phyloP scores from a whole-genome alignment of 1,140 invertebrate species.

The Venustaconcha ellipsiformis region DNA sequence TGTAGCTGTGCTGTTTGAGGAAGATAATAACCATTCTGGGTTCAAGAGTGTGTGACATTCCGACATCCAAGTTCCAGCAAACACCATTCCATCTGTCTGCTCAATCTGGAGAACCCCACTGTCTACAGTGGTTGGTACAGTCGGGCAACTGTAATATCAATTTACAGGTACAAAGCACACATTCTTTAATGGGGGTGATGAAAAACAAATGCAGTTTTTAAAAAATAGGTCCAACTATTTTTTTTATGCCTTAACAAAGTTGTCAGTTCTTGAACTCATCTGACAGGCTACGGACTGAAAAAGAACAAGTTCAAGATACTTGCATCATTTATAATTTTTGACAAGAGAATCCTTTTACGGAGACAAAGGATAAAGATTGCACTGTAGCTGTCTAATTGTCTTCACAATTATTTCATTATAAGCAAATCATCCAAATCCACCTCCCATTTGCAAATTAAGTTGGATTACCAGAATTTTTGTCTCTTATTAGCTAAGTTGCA shows the following conservation, averaged over 20 bases:
- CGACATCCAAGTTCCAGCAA: slow-evolving; percentile 42
- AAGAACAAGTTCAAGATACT: background rate
- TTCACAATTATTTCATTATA: too few relatives aligned
- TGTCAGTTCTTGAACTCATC: background rate
- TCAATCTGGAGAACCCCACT: slow-evolving; percentile 54
- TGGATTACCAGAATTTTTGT: background rate
- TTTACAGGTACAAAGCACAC: slow-evolving; percentile 42
- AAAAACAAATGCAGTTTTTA: background rate
- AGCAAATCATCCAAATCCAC: background rate
- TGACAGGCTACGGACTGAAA: background rate
- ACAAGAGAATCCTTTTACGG: background rate
- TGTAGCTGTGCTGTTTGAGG: slow-evolving; percentile 62
- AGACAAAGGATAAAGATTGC: too few relatives aligned
- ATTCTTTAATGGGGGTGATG: background rate
- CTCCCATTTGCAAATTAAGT: background rate
- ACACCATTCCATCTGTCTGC: slow-evolving; percentile 54
- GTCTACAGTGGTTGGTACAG: slow-evolving; percentile 59
- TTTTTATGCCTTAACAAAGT: background rate
- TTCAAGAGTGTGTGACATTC: slow-evolving; percentile 40
- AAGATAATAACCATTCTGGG: slow-evolving; percentile 18
- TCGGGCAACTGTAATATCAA: slow-evolving; percentile 37
- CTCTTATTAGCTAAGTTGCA: too few relatives aligned
- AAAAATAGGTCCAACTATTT: background rate
- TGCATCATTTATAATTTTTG: background rate
- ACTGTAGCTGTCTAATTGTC: too few relatives aligned